A percentile compares a stretch with the other conserved stretches of the same genome.
phyloP scores from a whole-genome alignment of 2,113 vertebrate species.

The Glareola pratincola region DNA sequence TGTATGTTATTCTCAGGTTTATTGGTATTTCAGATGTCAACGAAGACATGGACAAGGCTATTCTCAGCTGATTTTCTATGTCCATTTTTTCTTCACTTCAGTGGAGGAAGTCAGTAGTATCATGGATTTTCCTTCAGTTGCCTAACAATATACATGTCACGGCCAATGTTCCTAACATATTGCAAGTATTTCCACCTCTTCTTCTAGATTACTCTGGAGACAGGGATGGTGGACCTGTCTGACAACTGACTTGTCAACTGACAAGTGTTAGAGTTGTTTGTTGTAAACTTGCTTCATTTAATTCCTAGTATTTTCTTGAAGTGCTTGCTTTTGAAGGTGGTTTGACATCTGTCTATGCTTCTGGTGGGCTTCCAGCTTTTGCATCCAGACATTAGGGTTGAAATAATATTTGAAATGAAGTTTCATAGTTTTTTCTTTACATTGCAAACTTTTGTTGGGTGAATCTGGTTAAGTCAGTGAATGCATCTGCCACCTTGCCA shows the following conservation, averaged over 20 bases:
- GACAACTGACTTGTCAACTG: background rate
- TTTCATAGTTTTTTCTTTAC: constrained; percentile 2
- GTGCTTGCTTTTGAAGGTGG: background rate
- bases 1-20: background rate
- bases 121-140: background rate
- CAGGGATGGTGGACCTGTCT: background rate
- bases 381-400: background rate
- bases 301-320: background rate
- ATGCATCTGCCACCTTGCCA: constrained; percentile 7
- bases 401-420: background rate
- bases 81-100: background rate
- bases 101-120: background rate
- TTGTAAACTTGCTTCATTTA: background rate
- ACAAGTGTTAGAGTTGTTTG: background rate
- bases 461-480: constrained; percentile 9
- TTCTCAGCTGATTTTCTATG: background rate
- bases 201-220: background rate
- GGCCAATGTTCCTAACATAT: background rate
- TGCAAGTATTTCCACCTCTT: background rate
- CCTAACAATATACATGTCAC: background rate
- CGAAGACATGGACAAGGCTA: background rate
- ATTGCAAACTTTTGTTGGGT: constrained; percentile 9
- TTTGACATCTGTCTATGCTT: background rate
- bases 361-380: background rate
- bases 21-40: background rate